Evolutionary conservation across 2,797 vertebrate species (phyloP), one percentile per base, ranked within the genome.

Genomic region (Spheniscus humboldti): DNA sequence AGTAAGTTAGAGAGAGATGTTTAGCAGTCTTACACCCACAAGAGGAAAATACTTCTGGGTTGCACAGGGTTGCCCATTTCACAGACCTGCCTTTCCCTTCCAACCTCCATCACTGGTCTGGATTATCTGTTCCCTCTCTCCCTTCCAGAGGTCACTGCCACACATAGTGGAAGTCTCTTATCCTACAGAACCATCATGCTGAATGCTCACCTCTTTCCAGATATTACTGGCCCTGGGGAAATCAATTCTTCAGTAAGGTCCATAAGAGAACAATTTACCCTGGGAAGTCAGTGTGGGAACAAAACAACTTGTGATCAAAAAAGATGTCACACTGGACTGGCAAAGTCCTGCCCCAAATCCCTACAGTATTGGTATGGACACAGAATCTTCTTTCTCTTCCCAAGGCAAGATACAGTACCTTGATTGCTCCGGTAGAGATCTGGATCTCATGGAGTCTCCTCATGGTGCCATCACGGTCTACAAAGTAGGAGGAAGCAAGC

Each of bases 361-460:
- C 41, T 76, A 7, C 9, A 28, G 25, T 27, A 47, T 12, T 35
- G 22, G 16, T 2, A 4, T 0, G 7, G 45, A 45, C 83, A 52
- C 43, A 31, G 12, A 5, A 14, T 5, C 12, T 11, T 62, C 47
- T 57, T 64, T 56, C 11, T 13, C 24, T 39, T 45, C 7, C 30
- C 13, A 4, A 22, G 43, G 76, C 43, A 72, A 10, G 25, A 8
- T 10, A 62, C 7, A 17, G 23, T 98, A 99, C 99, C 99, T 99
- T 99, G 97, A 99, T 99, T 91, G 99, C 99, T 96, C 99, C 99
- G 33, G 99, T 99, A 92, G 99, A 99, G 97, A 99, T 99, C 98
- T 99, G 99, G 97, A 99, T 99, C 98, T 99, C 99, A 8, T 99
- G 99, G 95, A 99, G 99, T 97, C 99, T 99, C 97, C 99, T 99